phyloP scores from a whole-genome alignment of 2,797 vertebrate genomes.

The Myoxocephalus aenaeus region DNA sequence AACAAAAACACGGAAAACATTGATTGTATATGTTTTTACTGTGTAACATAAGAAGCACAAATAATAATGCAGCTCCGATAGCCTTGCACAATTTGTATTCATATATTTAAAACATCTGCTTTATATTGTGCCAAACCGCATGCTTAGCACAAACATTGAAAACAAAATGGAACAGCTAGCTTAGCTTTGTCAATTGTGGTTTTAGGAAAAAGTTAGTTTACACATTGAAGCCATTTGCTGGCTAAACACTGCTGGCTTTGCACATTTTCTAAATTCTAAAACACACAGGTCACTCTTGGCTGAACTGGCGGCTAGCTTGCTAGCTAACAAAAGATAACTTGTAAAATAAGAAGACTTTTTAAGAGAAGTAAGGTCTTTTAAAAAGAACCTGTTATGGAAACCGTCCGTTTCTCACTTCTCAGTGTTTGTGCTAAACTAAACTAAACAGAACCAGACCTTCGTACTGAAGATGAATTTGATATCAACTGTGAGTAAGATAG shows the following conservation, averaged over 20 bases:
- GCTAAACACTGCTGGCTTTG: no score
- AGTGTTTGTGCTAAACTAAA: neutral
- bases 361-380: neutral
- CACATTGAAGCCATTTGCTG: neutral
- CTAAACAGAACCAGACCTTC: neutral
- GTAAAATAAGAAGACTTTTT: neutral
- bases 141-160: neutral
- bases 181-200: neutral
- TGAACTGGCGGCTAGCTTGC: no score
- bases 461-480: neutral
- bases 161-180: neutral
- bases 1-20: slow-evolving; percentile 35
- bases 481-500: neutral
- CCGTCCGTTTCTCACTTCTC: neutral
- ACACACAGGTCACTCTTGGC: neutral
- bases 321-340: neutral
- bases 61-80: neutral
- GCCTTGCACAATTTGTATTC: neutral
- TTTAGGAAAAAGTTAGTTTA: neutral
- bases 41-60: neutral
- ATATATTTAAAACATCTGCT: neutral
- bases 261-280: no score
- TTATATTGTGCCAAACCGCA: neutral
- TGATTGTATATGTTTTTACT: neutral
- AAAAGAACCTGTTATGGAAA: neutral